Evolutionary conservation across 2,888 invertebrate genomes (phyloP).

Genomic region (Nemotelus pantherinus): DNA sequence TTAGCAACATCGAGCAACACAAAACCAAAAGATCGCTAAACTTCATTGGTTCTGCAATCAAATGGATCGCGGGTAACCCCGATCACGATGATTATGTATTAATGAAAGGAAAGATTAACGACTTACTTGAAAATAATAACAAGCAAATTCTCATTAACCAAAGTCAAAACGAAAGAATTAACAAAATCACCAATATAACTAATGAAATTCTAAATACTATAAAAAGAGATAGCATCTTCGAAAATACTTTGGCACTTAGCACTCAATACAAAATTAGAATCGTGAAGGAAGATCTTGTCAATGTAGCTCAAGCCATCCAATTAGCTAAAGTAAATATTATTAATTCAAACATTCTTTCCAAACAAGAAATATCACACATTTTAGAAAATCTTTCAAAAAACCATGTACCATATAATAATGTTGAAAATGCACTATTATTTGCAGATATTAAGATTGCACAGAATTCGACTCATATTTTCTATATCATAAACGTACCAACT

Average conservation of each 20-base stretch:
- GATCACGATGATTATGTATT: constrained; percentile 26
- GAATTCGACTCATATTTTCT: no score
- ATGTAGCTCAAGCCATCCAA: neutral
- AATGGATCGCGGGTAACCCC: constrained; percentile 35
- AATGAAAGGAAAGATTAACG: constrained; percentile 25
- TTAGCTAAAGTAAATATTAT: neutral
- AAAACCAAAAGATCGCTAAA: constrained; percentile 14
- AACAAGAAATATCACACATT: constrained; percentile 16
- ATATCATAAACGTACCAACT: no score
- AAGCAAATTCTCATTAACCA: neutral
- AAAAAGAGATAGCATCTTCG: constrained; percentile 2
- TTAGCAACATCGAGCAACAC: neutral
- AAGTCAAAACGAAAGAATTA: neutral
- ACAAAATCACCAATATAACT: constrained; percentile 4
- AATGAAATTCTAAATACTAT: constrained; percentile 12
- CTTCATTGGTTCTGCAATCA: constrained; percentile 14
- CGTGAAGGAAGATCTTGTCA: constrained; percentile 8
- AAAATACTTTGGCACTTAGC: constrained; percentile 13
- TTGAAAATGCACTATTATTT: neutral
- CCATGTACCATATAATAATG: no score
- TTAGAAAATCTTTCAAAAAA: constrained; percentile 8
- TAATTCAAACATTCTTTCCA: constrained; percentile 25
- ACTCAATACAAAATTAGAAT: constrained; percentile 26
- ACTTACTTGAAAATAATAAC: neutral
- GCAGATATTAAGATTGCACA: no score